Evolutionary conservation across 92 coral and sea anemone genomes (phyloP).

Genomic region (Heliopora coerulea): DNA sequence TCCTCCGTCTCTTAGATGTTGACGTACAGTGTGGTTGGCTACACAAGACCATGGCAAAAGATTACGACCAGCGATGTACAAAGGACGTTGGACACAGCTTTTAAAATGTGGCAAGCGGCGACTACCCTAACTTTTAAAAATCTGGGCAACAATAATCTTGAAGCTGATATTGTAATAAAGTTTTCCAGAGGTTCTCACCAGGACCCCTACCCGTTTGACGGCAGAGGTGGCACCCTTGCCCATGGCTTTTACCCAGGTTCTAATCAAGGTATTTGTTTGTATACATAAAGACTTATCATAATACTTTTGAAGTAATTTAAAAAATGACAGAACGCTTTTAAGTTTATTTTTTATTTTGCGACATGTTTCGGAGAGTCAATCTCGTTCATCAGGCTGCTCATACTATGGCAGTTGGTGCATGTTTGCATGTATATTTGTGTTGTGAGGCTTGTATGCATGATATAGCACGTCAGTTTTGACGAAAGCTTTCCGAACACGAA

Average conservation of each 20-base stretch:
- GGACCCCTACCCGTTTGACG: slow-evolving; percentile 20
- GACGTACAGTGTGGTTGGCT: slow-evolving; percentile 9
- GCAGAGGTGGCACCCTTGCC: slow-evolving; percentile 29
- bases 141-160: not conserved
- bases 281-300: too few species aligned
- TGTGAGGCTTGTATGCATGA: too few species aligned
- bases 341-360: too few species aligned
- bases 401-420: too few species aligned
- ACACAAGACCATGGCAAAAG: not conserved
- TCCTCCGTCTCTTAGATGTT: not conserved
- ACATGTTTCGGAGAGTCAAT: too few species aligned
- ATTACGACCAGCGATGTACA: not conserved
- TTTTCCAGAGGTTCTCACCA: not conserved
- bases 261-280: slow-evolving; percentile 16
- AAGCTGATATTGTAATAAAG: slow-evolving; percentile 19
- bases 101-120: slow-evolving; percentile 23
- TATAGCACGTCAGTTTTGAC: too few species aligned
- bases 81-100: slow-evolving; percentile 21
- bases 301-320: too few species aligned
- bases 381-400: too few species aligned
- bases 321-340: too few species aligned
- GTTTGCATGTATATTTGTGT: too few species aligned
- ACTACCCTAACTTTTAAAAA: slow-evolving; percentile 1
- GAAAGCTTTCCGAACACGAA: too few species aligned
- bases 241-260: slow-evolving; percentile 19